Evolutionary conservation across 92 coral and sea anemone genomes (phyloP), one percentile per base, ranked within the genome.

Genomic region (Zoanthus sociatus): DNA sequence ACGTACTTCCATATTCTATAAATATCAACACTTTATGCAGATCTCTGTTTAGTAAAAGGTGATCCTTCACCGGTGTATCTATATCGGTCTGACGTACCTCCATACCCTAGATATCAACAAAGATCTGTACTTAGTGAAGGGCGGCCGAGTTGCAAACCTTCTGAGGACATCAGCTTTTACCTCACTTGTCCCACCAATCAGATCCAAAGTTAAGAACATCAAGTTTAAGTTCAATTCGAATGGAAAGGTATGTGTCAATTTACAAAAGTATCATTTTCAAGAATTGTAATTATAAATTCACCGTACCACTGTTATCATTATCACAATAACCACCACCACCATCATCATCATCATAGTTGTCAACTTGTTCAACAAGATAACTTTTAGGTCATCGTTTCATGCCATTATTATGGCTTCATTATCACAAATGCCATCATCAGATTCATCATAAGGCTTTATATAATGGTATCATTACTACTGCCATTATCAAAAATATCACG

Each of bases 171-270:
- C 98, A 30, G 77, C 84, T 9, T 82, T 94, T 71, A 89, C 92
- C 30, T 58, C 83, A 6, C 92, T 94, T 32, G 89, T 94, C 6
- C 98, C 98, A 0, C 98, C 98, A 1, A 94, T 94, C 76, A 89
- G 78, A 11, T 93, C 95, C 2, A 67, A 87, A 47, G 77, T 94
- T 84, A 89, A 87, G 72, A 94, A 91, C 81, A 92, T 94, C 71
- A 91, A 75, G 56, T 94, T 94, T 76, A 89, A 90, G 70, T 94
- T 94, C 83, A 94, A 94, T 89, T 90, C 96, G 15, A 91, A 90
- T 31, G 93, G 92, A 71, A 89, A 74, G 98, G 98, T 88, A 89
- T 17, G 89, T 81, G 45, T 30, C 0, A 2, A 3, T 32, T 58
- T 51, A 6, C 18, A 12, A 16, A 17, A 17, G 30, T 70, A 50